Base-by-base conservation (phyloP, 2,797 vertebrate genomes). In the Brachymystax lenok region DNA sequence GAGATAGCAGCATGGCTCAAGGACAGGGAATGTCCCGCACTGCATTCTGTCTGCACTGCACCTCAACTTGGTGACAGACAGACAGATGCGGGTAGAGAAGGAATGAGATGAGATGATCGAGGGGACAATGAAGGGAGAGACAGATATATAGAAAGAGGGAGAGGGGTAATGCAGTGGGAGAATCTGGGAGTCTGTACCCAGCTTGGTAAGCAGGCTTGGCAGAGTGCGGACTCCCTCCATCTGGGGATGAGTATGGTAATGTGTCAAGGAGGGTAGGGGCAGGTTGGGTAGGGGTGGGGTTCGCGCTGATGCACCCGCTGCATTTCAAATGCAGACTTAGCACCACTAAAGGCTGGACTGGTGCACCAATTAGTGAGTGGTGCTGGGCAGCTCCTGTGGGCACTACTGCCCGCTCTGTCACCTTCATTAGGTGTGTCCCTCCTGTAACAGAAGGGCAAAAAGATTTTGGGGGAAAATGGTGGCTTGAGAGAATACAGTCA, bases 191-290 rank as follows among this genome's bases (percentile, higher is more conserved):
- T 79, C 79, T 85, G 85, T 86, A 87, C 79, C 76, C 80, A 46
- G 82, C 85, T 85, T 81, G 76, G 83, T 88, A 79, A 83, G 85
- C 87, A 88, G 88, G 85, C 88, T 27, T 66, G 63, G 75, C 76
- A 78, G 21, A 33, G 63, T 5, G 77, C 76, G 50, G 68, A 17
- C 19, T n/a, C 28, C 75, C 78, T 71, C 87, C 87, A 86, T 73
- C 16, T 81, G 88, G 87, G 89, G 87, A 78, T 90, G 84, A 77
- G 86, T 89, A 89, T 90, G 88, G 82, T 90, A 90, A 91, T 90
- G 82, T 83, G 72, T 75, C 78, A 50, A 24, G 61, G 80, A 83
- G 88, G 84, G 69, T 85, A 81, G 84, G 70, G 7, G n/a, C 46
- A 80, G 46, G 69, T 85, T 79, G 88, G 80, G 2, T 59, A n/a